These are phyloP conservation scores for Forbesichthys papilliferus DNA, from an alignment of 2,113 vertebrate genomes.

Conservation along the genomic window DNA sequence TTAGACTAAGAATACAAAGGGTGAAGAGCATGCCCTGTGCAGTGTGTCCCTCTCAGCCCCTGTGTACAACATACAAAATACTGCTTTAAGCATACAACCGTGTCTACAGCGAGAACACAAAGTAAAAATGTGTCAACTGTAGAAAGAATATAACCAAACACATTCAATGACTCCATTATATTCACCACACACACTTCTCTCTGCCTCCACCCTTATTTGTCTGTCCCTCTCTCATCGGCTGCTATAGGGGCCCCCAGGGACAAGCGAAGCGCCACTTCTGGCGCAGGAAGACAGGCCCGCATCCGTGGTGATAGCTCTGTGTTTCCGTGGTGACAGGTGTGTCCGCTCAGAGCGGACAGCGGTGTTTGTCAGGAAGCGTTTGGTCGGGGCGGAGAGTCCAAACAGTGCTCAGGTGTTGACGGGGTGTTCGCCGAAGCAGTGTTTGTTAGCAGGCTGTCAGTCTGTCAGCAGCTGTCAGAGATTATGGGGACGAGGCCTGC, in stretches of 20 bases:
- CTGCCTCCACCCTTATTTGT: conserved; percentile 48
- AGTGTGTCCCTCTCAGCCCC: too few relatives aligned
- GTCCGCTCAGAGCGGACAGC: conserved; percentile 59
- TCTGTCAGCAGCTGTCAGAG: conserved; percentile 50
- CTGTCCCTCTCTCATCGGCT: conserved; percentile 60
- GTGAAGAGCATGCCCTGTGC: too few relatives aligned
- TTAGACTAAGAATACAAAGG: too few relatives aligned
- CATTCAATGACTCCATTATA: conserved; percentile 15
- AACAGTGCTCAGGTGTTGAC: conserved; percentile 65
- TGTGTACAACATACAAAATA: too few relatives aligned
- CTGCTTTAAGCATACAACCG: not conserved
- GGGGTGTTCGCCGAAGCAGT: conserved; percentile 36
- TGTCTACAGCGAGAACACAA: conserved; percentile 15
- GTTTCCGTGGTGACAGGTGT: conserved; percentile 69
- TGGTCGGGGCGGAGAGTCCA: conserved; percentile 50
- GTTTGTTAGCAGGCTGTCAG: conserved; percentile 50
- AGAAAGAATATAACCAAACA: conserved; percentile 2
- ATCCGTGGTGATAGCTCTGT: conserved; percentile 64
- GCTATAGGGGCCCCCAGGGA: conserved; percentile 57
- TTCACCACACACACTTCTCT: conserved; percentile 9
- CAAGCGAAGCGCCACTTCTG: conserved; percentile 48
- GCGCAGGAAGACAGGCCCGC: conserved; percentile 55
- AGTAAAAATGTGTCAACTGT: conserved; percentile 26
- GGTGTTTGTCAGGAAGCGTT: conserved; percentile 70
- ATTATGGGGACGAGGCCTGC: not conserved